phyloP scores from a whole-genome alignment of 2,888 invertebrate genomes.

The Drosophila anomelani region DNA sequence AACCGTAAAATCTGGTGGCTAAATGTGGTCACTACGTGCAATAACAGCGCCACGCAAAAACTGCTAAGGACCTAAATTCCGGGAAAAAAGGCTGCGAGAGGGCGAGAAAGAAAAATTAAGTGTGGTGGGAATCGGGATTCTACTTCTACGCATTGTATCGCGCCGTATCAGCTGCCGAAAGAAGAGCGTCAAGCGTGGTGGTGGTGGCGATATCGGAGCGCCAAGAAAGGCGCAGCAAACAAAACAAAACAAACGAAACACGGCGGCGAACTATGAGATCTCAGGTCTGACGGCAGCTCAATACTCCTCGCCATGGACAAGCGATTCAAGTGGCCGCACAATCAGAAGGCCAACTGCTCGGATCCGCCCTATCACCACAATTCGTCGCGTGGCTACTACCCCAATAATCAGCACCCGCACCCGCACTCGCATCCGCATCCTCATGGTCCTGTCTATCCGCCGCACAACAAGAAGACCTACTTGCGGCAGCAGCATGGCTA shows the following conservation, averaged over 20 bases:
- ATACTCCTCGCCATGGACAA: slow-evolving; percentile 61
- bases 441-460: not conserved
- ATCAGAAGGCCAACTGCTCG: slow-evolving; percentile 44
- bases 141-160: slow-evolving; percentile 74
- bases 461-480: slow-evolving; percentile 61
- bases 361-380: slow-evolving; percentile 46
- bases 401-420: slow-evolving; percentile 21
- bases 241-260: slow-evolving; percentile 55
- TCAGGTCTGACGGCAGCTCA: slow-evolving; percentile 16
- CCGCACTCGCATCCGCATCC: slow-evolving; percentile 31
- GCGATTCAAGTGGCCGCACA: slow-evolving; percentile 58
- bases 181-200: slow-evolving; percentile 49
- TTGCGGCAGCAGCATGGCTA: slow-evolving; percentile 68
- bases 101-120: slow-evolving; percentile 56
- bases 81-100: slow-evolving; percentile 50
- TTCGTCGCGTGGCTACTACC: slow-evolving; percentile 34
- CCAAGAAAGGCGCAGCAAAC: slow-evolving; percentile 26
- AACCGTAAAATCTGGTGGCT: slow-evolving; percentile 16
- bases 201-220: slow-evolving; percentile 41
- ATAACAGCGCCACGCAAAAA: slow-evolving; percentile 36
- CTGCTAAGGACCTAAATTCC: slow-evolving; percentile 39
- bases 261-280: slow-evolving; percentile 51
- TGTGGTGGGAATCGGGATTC: slow-evolving; percentile 68
- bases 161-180: slow-evolving; percentile 67
- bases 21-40: slow-evolving; percentile 32